These are phyloP conservation scores for Globodera rostochiensis DNA, from an alignment of 1,140 invertebrate species.

Conservation along the genomic window DNA sequence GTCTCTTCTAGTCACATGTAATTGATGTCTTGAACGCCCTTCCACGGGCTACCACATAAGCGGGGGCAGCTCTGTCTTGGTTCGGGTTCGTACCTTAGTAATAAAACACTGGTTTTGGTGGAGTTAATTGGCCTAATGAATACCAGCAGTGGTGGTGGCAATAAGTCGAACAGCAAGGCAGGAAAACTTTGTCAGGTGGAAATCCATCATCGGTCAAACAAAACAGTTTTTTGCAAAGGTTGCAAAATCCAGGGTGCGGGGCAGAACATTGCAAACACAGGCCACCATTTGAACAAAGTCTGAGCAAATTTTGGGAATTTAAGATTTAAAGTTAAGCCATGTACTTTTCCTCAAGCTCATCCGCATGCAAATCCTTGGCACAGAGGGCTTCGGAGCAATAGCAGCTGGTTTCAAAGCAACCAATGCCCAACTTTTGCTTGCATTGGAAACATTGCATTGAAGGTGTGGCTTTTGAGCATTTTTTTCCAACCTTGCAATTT, in stretches of 20 bases:
- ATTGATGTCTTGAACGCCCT: background rate
- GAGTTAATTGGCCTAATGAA: too few species aligned
- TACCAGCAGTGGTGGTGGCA: background rate
- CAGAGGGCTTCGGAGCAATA: background rate
- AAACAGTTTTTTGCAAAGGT: background rate
- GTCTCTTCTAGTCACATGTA: background rate
- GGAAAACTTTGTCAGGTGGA: background rate
- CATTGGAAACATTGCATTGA: background rate
- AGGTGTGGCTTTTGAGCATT: too few species aligned
- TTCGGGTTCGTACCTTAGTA: background rate
- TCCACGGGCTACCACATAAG: background rate
- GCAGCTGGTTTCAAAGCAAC: background rate
- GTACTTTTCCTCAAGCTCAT: background rate
- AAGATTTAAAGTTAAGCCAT: background rate
- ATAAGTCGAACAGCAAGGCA: background rate
- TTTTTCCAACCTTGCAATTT: too few species aligned
- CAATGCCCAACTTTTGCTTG: background rate
- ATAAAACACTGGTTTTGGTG: too few species aligned
- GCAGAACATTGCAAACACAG: background rate
- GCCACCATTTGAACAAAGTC: background rate
- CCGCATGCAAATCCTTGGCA: background rate
- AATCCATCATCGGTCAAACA: background rate
- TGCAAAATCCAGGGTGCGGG: background rate
- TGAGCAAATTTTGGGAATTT: background rate
- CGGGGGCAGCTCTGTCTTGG: background rate